Evolutionary conservation across 2,113 vertebrate genomes (phyloP).

Genomic region (Gasterosteus nipponicus): DNA sequence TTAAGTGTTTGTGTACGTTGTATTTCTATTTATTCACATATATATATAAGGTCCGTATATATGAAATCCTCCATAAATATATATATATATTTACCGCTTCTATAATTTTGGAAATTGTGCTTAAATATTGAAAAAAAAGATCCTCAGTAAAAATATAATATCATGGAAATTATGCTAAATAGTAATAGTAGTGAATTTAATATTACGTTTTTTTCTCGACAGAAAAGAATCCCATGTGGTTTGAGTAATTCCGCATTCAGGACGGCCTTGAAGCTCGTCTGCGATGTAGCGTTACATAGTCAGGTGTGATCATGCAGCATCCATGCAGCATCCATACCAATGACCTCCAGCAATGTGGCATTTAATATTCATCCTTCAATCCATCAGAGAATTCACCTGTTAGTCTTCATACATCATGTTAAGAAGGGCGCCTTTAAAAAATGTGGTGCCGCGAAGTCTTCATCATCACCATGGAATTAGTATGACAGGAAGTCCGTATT

Average conservation of each 20-base stretch:
- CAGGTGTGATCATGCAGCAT: conserved; percentile 11
- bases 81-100: background rate
- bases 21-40: background rate
- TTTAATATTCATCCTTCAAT: conserved; percentile 42
- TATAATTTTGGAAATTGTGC: background rate
- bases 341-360: conserved; percentile 31
- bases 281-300: background rate
- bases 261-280: background rate
- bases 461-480: conserved; percentile 33
- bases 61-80: too few relatives aligned
- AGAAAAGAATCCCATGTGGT: background rate
- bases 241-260: background rate
- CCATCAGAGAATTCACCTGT: conserved; percentile 10
- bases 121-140: too few relatives aligned
- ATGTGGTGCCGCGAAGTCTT: background rate
- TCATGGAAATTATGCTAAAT: background rate
- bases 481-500: background rate
- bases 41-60: background rate
- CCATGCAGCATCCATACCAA: background rate
- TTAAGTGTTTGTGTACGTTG: background rate
- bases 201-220: background rate
- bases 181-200: too few relatives aligned
- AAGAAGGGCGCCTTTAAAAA: conserved; percentile 23
- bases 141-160: background rate
- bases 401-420: conserved; percentile 4